phyloP scores from a whole-genome alignment of 2,888 invertebrate species.

The Allolobophora icterica region DNA sequence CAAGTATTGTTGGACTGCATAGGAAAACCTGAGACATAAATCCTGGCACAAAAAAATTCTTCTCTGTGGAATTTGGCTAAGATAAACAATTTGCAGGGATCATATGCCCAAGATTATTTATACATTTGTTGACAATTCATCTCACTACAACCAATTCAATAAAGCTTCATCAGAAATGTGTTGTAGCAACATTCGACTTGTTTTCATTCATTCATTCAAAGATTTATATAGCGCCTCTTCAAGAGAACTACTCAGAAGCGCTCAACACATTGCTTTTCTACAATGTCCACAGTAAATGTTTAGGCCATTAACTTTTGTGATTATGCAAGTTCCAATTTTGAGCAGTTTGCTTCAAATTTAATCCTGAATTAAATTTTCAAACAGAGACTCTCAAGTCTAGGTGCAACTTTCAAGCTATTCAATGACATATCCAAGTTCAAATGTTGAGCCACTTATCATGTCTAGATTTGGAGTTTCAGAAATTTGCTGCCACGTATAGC shows the following conservation, averaged over 20 bases:
- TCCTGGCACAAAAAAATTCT: not conserved
- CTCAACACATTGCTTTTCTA: no score
- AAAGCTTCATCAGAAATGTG: not conserved
- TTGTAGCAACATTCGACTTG: not conserved
- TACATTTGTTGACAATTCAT: not conserved
- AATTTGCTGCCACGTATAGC: no score
- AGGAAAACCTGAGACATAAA: not conserved
- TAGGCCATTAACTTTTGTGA: not conserved
- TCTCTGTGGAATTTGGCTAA: not conserved
- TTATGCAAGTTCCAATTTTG: not conserved
- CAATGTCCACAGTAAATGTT: not conserved
- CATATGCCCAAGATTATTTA: not conserved
- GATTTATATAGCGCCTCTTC: no score
- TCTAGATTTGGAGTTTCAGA: no score
- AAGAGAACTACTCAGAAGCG: no score
- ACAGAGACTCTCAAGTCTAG: not conserved
- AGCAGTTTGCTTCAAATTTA: not conserved
- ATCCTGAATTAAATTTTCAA: not conserved
- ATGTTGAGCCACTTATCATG: not conserved
- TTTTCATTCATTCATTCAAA: no score
- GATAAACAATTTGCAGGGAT: not conserved
- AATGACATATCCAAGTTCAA: not conserved
- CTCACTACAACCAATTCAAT: not conserved
- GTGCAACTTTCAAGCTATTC: not conserved
- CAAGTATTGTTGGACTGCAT: not conserved